phyloP scores from a whole-genome alignment of 2,797 vertebrate species.

The Enteromius paludinosus region DNA sequence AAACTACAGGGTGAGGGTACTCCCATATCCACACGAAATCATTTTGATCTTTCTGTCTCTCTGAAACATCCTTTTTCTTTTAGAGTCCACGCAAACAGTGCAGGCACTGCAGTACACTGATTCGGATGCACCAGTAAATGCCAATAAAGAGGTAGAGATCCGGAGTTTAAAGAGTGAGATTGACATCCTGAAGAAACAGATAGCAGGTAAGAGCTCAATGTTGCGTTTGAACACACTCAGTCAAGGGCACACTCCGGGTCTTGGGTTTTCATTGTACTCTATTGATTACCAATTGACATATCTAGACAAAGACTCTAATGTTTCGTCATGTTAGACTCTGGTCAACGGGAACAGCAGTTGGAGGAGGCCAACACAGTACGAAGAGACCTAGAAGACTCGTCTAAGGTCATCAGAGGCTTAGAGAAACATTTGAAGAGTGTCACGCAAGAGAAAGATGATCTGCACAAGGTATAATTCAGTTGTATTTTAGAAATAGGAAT shows the following conservation, averaged over 20 bases:
- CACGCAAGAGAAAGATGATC: constrained; percentile 89
- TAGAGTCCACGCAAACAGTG: constrained; percentile 94
- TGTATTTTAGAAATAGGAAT: neutral
- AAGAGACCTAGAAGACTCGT: constrained; percentile 89
- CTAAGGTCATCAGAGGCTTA: constrained; percentile 87
- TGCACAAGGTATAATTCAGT: constrained; percentile 85
- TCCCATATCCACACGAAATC: neutral
- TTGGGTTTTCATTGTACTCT: neutral
- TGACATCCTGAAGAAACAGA: constrained; percentile 92
- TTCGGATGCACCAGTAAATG: constrained; percentile 81
- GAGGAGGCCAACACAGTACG: constrained; percentile 85
- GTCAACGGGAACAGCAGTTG: constrained; percentile 87
- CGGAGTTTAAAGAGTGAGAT: constrained; percentile 93
- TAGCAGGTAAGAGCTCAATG: constrained; percentile 80
- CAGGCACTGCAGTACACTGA: constrained; percentile 91
- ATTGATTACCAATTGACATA: constrained; percentile 11
- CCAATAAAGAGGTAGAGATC: constrained; percentile 94
- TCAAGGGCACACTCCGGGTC: neutral
- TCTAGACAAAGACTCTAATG: constrained; percentile 10
- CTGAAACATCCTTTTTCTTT: constrained; percentile 1
- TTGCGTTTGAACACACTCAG: neutral
- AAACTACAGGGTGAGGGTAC: constrained; percentile 90
- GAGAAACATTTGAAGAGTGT: constrained; percentile 91
- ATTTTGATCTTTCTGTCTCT: neutral
- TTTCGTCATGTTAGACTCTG: constrained; percentile 80